phyloP scores from a whole-genome alignment of 2,113 vertebrate genomes.

The Mastomys coucha region DNA sequence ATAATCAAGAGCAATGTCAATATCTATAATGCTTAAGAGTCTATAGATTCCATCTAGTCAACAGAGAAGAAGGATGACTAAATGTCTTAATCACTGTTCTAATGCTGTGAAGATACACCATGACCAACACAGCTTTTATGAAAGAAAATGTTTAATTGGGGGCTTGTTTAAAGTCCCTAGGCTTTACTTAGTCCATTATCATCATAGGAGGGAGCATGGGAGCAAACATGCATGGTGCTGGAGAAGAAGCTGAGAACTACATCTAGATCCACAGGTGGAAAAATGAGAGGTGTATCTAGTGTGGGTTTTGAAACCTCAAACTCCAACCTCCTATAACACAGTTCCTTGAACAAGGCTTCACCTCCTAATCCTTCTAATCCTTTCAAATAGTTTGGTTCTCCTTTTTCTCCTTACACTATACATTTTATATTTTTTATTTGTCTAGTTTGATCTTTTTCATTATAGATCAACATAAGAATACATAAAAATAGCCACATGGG shows the following conservation, averaged over 20 bases:
- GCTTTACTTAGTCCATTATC: background rate
- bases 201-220: background rate
- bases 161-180: background rate
- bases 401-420: background rate
- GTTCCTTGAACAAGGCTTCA: background rate
- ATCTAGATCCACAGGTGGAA: background rate
- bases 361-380: background rate
- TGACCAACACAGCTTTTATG: background rate
- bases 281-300: background rate
- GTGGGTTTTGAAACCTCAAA: background rate
- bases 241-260: background rate
- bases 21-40: background rate
- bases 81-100: background rate
- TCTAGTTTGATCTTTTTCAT: background rate
- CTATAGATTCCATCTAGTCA: background rate
- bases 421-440: background rate
- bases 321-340: background rate
- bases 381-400: background rate
- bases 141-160: background rate
- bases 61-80: background rate
- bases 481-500: background rate
- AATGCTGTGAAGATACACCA: background rate
- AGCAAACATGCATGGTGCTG: background rate
- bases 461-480: background rate
- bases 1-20: background rate